These are phyloP conservation scores for Synergus laeviventris DNA, from an alignment of 2,888 invertebrate genomes.

Conservation along the genomic window DNA sequence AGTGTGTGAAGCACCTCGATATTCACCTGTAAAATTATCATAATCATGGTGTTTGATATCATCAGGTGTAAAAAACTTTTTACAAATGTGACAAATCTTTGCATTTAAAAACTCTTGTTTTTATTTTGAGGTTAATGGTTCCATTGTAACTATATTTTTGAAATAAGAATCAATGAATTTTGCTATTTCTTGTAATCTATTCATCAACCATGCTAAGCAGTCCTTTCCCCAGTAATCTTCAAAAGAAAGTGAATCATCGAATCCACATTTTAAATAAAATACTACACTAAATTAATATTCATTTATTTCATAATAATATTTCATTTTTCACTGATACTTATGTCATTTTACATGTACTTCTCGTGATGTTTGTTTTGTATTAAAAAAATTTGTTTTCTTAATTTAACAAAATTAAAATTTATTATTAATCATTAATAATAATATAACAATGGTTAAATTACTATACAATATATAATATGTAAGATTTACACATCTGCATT, in stretches of 20 bases:
- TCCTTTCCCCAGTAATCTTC: not conserved
- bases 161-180: no score
- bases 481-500: no score
- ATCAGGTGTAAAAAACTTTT: not conserved
- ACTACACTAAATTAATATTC: no score
- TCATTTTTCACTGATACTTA: no score
- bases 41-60: slow-evolving; percentile 41
- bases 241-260: slow-evolving; percentile 6
- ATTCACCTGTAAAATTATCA: slow-evolving; percentile 42
- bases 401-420: no score
- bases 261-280: slow-evolving; percentile 30
- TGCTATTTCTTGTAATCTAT: not conserved
- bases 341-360: no score
- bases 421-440: no score
- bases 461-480: no score
- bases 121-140: not conserved
- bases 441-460: no score
- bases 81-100: slow-evolving; percentile 42
- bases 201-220: slow-evolving; percentile 13
- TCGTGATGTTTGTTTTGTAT: no score
- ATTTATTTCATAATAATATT: no score
- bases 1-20: slow-evolving; percentile 49
- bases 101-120: not conserved
- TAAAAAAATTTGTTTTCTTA: no score
- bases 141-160: slow-evolving; percentile 19